A percentile compares a stretch with the other conserved stretches of the same genome.
Evolutionary conservation across 2,113 vertebrate genomes (phyloP).

Genomic region (Rattus norvegicus): GRCr8 NC_086038.1:46021501-46022000

Average conservation of each 20-base stretch:
- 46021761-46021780: no score
- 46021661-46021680: background rate
- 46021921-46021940: background rate
- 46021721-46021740: no score
- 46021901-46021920: background rate
- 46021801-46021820: no score
- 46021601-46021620: background rate
- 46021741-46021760: no score
- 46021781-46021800: no score
- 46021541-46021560: background rate
- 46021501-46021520: background rate
- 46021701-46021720: no score
- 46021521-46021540: background rate
- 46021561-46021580: background rate
- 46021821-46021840: background rate
- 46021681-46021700: no score
- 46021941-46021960: background rate
- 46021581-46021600: background rate
- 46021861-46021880: background rate
- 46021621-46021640: background rate
- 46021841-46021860: background rate
- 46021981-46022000: background rate
- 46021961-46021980: background rate
- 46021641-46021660: background rate
- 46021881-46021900: background rate